phyloP scores from a whole-genome alignment of 2,888 invertebrate genomes.

The Drosophila buzzatii region DNA sequence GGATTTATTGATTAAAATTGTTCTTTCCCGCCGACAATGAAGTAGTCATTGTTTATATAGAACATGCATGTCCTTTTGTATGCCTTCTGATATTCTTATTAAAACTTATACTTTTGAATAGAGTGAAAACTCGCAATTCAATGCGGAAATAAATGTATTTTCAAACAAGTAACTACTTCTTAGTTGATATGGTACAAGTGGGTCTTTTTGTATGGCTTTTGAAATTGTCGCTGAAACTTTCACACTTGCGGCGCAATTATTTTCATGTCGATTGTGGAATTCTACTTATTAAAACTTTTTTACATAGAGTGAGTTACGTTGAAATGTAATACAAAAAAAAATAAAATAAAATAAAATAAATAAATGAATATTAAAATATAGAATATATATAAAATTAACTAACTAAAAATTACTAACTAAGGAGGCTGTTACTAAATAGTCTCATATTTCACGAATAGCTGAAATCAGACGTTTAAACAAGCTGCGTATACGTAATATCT shows the following conservation, averaged over 20 bases:
- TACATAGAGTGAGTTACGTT: neutral
- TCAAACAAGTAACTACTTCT: neutral
- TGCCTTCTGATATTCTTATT: neutral
- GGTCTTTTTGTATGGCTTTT: no score
- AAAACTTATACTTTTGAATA: neutral
- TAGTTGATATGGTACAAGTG: neutral
- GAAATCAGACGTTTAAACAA: neutral
- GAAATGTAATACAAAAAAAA: neutral
- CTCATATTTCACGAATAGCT: neutral
- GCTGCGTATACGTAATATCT: conserved; percentile 14
- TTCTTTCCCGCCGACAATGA: conserved; percentile 33
- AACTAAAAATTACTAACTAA: no score
- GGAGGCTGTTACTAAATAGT: no score
- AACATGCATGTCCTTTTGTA: neutral
- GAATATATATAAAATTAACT: no score
- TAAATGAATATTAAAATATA: no score
- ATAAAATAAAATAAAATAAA: no score
- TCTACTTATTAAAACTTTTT: neutral
- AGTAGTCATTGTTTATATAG: neutral
- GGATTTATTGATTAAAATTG: conserved; percentile 67
- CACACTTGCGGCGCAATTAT: no score
- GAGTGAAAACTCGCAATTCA: no score
- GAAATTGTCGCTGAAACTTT: no score
- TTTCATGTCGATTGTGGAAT: no score
- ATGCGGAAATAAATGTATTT: no score